Evolutionary conservation across 2,113 vertebrate species (phyloP).

Genomic region (Macquaria australasica): DNA sequence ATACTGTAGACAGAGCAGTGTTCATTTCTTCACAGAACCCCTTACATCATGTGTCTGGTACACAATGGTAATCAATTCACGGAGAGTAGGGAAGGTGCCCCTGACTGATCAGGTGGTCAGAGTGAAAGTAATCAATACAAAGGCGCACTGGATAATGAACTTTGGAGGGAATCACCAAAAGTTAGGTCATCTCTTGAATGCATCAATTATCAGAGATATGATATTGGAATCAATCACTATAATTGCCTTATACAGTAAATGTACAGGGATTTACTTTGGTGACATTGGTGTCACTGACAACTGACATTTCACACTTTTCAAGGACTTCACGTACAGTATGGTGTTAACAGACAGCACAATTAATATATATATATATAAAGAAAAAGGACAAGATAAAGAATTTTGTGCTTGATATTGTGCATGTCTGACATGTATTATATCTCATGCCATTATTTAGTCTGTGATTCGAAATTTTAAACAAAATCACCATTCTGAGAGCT

Average conservation of each 20-base stretch:
- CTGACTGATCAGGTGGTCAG: constrained; percentile 54
- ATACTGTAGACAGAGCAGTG: constrained; percentile 14
- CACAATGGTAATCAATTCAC: constrained; percentile 64
- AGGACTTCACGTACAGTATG: too few relatives aligned
- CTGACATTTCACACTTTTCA: background rate
- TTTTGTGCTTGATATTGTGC: too few relatives aligned
- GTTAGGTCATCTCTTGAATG: constrained; percentile 13
- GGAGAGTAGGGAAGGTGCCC: constrained; percentile 36
- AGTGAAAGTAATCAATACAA: constrained; percentile 52
- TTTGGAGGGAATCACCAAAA: constrained; percentile 8
- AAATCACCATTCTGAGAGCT: too few relatives aligned
- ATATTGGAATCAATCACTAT: constrained; percentile 9
- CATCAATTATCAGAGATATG: background rate
- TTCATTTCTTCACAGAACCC: constrained; percentile 34
- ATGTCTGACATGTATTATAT: too few relatives aligned
- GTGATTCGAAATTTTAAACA: background rate
- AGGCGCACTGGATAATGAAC: constrained; percentile 45
- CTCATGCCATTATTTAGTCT: too few relatives aligned
- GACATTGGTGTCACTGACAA: background rate
- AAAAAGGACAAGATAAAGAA: background rate
- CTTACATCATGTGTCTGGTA: constrained; percentile 52
- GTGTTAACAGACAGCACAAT: background rate
- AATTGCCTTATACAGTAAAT: background rate
- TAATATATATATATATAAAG: background rate
- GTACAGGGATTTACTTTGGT: background rate